Evolutionary conservation across 2,888 invertebrate species (phyloP).

Genomic region (Lymantria dispar): DNA sequence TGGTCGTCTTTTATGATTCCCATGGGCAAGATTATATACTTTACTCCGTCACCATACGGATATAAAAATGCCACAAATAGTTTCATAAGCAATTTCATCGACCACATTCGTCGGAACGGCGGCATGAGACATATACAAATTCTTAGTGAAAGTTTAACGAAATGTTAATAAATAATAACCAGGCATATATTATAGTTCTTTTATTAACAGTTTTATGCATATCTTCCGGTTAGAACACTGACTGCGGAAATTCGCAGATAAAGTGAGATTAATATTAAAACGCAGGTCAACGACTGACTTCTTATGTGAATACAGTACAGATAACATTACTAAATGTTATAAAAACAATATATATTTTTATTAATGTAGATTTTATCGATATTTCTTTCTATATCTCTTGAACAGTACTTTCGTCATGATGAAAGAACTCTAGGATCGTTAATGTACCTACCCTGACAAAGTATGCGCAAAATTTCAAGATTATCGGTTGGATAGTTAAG

Average conservation of each 20-base stretch:
- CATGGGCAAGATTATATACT: too few species aligned
- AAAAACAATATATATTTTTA: constrained; percentile 19
- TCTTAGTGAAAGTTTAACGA: constrained; percentile 9
- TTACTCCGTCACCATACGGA: too few species aligned
- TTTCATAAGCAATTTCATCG: constrained; percentile 31
- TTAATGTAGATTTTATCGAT: background rate
- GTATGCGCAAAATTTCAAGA: too few species aligned
- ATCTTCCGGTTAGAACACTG: background rate
- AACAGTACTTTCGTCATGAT: too few species aligned
- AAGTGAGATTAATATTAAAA: constrained; percentile 9
- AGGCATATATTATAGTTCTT: constrained; percentile 2
- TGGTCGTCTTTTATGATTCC: too few species aligned
- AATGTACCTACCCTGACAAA: too few species aligned
- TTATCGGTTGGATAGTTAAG: too few species aligned
- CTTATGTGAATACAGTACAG: background rate
- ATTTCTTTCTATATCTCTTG: background rate
- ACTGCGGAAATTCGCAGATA: constrained; percentile 3
- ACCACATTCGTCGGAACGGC: constrained; percentile 18
- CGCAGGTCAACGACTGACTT: constrained; percentile 20
- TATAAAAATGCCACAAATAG: background rate
- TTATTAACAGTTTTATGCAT: constrained; percentile 1
- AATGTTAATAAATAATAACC: constrained; percentile 8
- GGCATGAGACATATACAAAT: constrained; percentile 19
- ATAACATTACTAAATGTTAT: constrained; percentile 15
- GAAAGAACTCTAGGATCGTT: too few species aligned